Percentiles rank a stretch among this genome's conserved stretches.
Conservation (phyloP, 2,113 vertebrate species). For the Mandrillus leucophaeus region DNA sequence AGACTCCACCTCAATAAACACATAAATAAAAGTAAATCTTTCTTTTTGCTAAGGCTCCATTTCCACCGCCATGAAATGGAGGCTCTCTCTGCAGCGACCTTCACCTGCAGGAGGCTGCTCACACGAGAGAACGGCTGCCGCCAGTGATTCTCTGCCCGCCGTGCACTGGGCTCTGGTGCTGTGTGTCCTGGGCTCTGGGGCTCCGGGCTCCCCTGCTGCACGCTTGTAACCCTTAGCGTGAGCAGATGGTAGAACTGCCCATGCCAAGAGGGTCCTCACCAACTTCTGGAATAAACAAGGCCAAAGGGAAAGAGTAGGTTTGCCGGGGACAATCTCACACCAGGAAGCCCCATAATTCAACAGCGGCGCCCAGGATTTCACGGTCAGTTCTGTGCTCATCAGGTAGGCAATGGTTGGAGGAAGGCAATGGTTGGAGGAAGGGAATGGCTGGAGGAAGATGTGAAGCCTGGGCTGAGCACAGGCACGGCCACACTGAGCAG, state of each 20-base stretch:
- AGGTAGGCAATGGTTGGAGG: background rate
- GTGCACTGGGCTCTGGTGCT: no score
- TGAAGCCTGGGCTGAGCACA: background rate
- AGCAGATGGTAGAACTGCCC: background rate
- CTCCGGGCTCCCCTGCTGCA: background rate
- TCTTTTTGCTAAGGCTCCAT: no score
- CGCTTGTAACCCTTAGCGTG: background rate
- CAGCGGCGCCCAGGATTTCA: background rate
- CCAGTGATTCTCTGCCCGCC: background rate
- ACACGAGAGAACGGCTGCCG: no score
- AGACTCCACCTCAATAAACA: no score
- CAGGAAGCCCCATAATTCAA: background rate
- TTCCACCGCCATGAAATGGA: no score
- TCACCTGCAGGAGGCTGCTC: background rate
- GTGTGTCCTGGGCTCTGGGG: background rate
- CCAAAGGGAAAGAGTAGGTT: background rate
- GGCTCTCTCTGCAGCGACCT: background rate
- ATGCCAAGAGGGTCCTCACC: background rate
- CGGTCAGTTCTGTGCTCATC: background rate
- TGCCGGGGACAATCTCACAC: rapidly evolving
- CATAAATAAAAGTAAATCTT: no score
- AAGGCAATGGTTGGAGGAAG: background rate
- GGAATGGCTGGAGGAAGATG: rapidly evolving
- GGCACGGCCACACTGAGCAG: rapidly evolving
- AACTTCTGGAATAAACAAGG: background rate